Evolutionary conservation across 2,888 invertebrate species (phyloP).

Genomic region (Omphaloscelis lunosa): DNA sequence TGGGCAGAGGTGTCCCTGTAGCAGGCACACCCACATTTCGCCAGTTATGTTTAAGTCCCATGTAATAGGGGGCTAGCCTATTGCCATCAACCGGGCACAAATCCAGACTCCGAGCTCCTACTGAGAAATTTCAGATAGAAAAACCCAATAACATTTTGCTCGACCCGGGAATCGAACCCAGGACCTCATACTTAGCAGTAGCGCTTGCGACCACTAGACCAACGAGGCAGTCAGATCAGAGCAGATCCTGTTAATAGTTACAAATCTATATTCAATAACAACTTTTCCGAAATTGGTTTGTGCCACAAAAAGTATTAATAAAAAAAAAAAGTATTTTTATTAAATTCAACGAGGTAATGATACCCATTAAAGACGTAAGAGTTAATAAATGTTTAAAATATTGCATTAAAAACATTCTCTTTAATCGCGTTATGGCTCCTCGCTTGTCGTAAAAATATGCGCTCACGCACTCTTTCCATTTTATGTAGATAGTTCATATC

Average conservation of each 20-base stretch:
- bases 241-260: not conserved
- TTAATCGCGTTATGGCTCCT: slow-evolving; percentile 34
- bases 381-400: slow-evolving; percentile 37
- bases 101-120: no score
- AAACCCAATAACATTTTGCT: no score
- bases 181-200: no score
- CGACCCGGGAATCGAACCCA: no score
- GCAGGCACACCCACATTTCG: no score
- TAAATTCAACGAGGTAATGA: slow-evolving; percentile 21
- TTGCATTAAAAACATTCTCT: slow-evolving; percentile 45
- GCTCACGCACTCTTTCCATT: slow-evolving; percentile 41
- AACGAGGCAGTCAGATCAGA: no score
- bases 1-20: no score
- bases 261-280: not conserved
- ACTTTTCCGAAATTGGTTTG: slow-evolving; percentile 1
- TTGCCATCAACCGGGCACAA: no score
- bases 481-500: slow-evolving; percentile 40
- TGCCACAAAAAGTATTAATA: not conserved
- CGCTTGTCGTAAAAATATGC: slow-evolving; percentile 46
- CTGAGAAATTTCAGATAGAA: no score
- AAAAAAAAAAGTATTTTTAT: not conserved
- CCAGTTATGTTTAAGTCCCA: no score
- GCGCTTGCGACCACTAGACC: no score
- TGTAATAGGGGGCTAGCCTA: no score
- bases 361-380: slow-evolving; percentile 21